Conservation (phyloP, 2,888 invertebrate species). For the Drosophila anomalata region DNA sequence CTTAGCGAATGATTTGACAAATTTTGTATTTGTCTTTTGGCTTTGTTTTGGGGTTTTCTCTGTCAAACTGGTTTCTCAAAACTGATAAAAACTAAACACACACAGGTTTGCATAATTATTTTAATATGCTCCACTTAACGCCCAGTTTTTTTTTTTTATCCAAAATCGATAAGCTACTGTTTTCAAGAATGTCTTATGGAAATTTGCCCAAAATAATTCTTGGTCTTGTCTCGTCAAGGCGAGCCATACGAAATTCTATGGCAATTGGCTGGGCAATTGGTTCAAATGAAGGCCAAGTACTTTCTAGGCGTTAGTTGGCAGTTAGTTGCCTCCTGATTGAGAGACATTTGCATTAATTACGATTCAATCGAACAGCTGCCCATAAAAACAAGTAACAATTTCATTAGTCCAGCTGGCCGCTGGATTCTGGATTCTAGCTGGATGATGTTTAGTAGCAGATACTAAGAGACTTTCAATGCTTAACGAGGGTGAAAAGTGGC, state of each 20-base stretch:
- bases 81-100: background rate
- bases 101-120: slow-evolving; percentile 30
- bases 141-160: slow-evolving; percentile 36
- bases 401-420: slow-evolving; percentile 57
- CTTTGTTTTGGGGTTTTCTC: slow-evolving; percentile 7
- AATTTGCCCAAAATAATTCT: slow-evolving; percentile 45
- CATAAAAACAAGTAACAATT: slow-evolving; percentile 71
- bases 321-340: slow-evolving; percentile 43
- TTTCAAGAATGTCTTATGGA: slow-evolving; percentile 50
- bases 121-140: slow-evolving; percentile 69
- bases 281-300: slow-evolving; percentile 38
- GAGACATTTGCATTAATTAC: slow-evolving; percentile 69
- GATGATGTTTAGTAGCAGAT: slow-evolving; percentile 21
- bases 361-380: slow-evolving; percentile 70
- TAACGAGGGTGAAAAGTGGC: slow-evolving; percentile 57
- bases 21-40: slow-evolving; percentile 4
- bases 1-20: slow-evolving; percentile 30
- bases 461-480: slow-evolving; percentile 38
- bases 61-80: slow-evolving; percentile 57
- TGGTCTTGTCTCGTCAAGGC: slow-evolving; percentile 14
- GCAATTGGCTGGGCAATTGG: slow-evolving; percentile 9
- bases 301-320: slow-evolving; percentile 35
- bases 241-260: slow-evolving; percentile 4
- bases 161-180: slow-evolving; percentile 53
- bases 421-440: slow-evolving; percentile 8